A percentile compares a stretch with the other conserved stretches of the same genome.
Conservation (phyloP, 1,140 invertebrate species). For the Tetraneura akinire region DNA sequence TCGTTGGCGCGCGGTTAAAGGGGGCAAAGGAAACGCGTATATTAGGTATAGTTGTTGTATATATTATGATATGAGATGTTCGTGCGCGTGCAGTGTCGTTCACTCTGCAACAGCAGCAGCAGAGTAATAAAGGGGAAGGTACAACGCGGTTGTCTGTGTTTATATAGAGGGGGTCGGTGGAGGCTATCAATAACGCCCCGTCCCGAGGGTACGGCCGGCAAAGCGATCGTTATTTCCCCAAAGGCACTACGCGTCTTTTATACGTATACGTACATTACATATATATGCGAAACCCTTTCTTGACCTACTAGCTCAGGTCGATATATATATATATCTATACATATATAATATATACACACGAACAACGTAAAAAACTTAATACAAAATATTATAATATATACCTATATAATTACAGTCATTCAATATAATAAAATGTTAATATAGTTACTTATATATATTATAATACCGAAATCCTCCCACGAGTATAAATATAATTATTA, state of each 20-base stretch:
- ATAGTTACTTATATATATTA: too few relatives aligned
- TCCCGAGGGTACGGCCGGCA: conserved; percentile 32
- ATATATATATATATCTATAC: background rate
- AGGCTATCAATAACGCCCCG: conserved; percentile 46
- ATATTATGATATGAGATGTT: background rate
- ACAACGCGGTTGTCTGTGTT: background rate
- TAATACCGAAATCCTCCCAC: too few relatives aligned
- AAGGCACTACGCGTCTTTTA: conserved; percentile 22
- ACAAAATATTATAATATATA: too few relatives aligned
- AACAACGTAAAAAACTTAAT: too few relatives aligned
- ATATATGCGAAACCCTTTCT: conserved; percentile 11
- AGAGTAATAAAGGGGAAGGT: background rate
- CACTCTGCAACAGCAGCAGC: too few relatives aligned
- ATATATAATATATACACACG: too few relatives aligned
- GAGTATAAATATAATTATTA: too few relatives aligned
- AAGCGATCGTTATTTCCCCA: conserved; percentile 48
- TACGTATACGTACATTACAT: background rate
- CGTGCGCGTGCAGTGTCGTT: background rate
- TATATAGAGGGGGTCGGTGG: background rate
- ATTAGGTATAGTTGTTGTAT: background rate
- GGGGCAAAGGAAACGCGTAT: background rate
- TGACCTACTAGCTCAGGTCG: conserved; percentile 13
- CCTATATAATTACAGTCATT: too few relatives aligned
- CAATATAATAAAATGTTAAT: too few relatives aligned
- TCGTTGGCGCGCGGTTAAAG: too few relatives aligned